Percentiles rank a stretch among this genome's conserved stretches.
These are phyloP conservation scores for Arion vulgaris DNA, from an alignment of 1,140 invertebrate species.

Conservation along the genomic window DNA sequence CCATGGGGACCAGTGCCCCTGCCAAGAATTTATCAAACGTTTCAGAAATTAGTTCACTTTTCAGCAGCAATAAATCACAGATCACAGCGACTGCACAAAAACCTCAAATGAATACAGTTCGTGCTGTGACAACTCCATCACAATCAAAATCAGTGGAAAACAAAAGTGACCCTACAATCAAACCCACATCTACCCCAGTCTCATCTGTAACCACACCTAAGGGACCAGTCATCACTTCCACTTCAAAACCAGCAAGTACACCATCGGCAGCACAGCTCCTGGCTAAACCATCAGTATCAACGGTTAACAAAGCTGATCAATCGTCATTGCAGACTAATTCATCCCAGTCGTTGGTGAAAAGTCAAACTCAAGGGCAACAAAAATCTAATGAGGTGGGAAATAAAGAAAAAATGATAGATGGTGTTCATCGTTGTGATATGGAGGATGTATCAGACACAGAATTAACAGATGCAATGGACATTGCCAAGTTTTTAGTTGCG, in stretches of 20 bases:
- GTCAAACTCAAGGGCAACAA: background rate
- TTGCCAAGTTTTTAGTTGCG: background rate
- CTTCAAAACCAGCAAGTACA: background rate
- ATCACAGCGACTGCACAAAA: too few species aligned
- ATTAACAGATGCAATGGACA: background rate
- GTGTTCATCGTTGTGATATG: background rate
- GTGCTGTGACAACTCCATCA: background rate
- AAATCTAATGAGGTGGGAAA: background rate
- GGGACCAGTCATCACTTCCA: background rate
- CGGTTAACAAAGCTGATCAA: background rate
- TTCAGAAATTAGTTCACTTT: too few species aligned
- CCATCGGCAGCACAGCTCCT: background rate
- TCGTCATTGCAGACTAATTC: background rate
- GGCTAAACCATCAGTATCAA: background rate
- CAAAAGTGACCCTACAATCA: background rate
- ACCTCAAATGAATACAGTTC: too few species aligned
- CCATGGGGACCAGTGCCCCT: too few species aligned
- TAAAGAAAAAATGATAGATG: background rate
- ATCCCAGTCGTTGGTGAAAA: background rate
- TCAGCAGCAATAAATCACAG: too few species aligned
- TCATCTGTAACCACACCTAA: background rate
- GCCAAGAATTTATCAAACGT: too few species aligned
- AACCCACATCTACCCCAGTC: background rate
- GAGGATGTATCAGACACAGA: conserved; percentile 5
- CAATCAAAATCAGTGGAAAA: background rate